Evolutionary conservation across 2,888 invertebrate genomes (phyloP).

Genomic region (Ennomos quercinarius): DNA sequence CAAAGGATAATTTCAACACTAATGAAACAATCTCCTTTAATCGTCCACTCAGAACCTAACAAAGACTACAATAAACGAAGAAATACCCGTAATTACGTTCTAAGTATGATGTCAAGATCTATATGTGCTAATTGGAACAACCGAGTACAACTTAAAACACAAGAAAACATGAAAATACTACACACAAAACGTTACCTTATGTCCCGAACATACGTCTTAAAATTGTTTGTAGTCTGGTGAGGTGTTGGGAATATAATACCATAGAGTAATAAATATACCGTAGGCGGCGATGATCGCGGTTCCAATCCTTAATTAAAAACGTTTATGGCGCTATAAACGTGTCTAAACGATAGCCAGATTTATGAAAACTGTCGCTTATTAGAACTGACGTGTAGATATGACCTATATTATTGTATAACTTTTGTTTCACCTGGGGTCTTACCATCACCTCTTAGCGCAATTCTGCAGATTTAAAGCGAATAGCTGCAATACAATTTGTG

Average conservation of each 20-base stretch:
- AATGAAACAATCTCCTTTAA: conserved; percentile 38
- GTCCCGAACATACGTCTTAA: not conserved
- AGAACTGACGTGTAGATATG: conserved; percentile 46
- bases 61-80: conserved; percentile 40
- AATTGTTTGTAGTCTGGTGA: not conserved
- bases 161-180: conserved; percentile 5
- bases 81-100: conserved; percentile 42
- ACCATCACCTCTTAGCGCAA: too few relatives aligned
- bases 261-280: conserved; percentile 50
- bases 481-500: too few relatives aligned
- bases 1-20: conserved; percentile 25
- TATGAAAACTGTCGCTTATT: conserved; percentile 44
- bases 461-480: too few relatives aligned
- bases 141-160: conserved; percentile 33
- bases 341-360: conserved; percentile 64
- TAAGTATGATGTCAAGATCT: conserved; percentile 44
- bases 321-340: conserved; percentile 76
- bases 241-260: conserved; percentile 17
- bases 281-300: conserved; percentile 68
- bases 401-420: conserved; percentile 29
- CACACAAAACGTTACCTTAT: conserved; percentile 18
- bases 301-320: conserved; percentile 81
- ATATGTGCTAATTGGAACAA: conserved; percentile 66
- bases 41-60: conserved; percentile 33
- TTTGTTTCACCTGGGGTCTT: conserved; percentile 24